Base-by-base conservation (phyloP, 2,888 invertebrate genomes). In the Microctonus brassicae region DNA sequence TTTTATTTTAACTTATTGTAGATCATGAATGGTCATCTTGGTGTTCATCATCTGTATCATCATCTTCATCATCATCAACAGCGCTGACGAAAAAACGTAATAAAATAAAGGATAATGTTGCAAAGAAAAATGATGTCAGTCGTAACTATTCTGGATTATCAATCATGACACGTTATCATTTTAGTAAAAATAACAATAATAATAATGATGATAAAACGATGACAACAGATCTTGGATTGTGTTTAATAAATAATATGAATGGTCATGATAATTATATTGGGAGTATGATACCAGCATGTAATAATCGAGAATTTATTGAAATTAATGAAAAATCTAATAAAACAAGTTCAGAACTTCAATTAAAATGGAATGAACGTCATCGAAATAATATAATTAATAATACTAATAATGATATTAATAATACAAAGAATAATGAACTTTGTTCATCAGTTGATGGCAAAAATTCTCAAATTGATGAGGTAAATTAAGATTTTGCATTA, bases 61-160 rank as follows among this genome's bases (percentile, higher is more conserved):
- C 17, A n/a, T 47, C 55, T 10, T 33, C 13, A n/a, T 11, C 60
- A 57, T 20, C 60, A 67, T 64, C 70, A 26, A 29, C 63, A 10
- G 60, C 71, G 33, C n/a, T 60, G 24, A 65, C 73, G 0, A 65
- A 36, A 9, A 81, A 76, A 61, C 82, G 81, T 34, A 77, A 72
- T 17, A 77, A 76, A n/a, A 11, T 68, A 11, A 82, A 80, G 64
- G 80, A 83, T 13, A 72, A 65, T 17, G 61, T 75, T 2, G 61
- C 73, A 10, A 84, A 82, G 63, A 70, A 74, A 13, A 80, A 66
- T n/a, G 83, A 84, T 33, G 80, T 17, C 9, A 5, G 24, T 17
- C 26, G 47, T 83, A 84, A 81, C 24, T 85, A 82, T 39, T 78
- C 86, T 7, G 79, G 79, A 55, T 75, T 87, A 4, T 82, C 86